Evolutionary conservation across 2,797 vertebrate genomes (phyloP).

Genomic region (Sebastes kiyomatsui): DNA sequence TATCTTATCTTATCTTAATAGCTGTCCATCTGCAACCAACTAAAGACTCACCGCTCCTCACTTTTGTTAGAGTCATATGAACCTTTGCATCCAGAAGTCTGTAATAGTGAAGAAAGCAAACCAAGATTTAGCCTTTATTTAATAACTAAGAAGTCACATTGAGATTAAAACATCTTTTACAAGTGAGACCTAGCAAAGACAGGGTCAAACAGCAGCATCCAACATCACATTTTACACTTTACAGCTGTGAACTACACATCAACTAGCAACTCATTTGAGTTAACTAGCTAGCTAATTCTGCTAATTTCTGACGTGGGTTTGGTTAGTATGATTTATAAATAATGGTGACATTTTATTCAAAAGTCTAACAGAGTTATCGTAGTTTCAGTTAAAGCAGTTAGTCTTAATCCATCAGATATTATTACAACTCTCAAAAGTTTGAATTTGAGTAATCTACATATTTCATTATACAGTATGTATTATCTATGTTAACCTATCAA

Average conservation of each 20-base stretch:
- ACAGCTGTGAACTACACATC: not conserved
- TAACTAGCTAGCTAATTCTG: not conserved
- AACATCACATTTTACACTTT: not conserved
- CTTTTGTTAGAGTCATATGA: constrained; percentile 57
- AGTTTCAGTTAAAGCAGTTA: not conserved
- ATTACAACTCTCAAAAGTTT: not conserved
- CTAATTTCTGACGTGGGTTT: not conserved
- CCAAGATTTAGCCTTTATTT: no score
- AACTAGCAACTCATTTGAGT: not conserved
- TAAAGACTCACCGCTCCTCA: constrained; percentile 74
- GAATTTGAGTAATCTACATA: no score
- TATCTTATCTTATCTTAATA: no score
- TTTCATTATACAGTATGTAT: no score
- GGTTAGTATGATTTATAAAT: not conserved
- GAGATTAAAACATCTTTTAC: no score
- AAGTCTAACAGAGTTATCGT: not conserved
- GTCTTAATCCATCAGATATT: not conserved
- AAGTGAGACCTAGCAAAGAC: no score
- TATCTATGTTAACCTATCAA: no score
- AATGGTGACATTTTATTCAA: not conserved
- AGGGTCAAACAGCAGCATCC: no score
- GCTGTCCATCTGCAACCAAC: not conserved
- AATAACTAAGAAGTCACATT: no score
- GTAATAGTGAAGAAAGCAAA: constrained; percentile 23
- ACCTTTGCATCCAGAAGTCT: constrained; percentile 72